Percentiles rank a stretch among this genome's conserved stretches.
Conservation (phyloP, 64 coral and sea anemone species). For the Porites australiensis region DNA sequence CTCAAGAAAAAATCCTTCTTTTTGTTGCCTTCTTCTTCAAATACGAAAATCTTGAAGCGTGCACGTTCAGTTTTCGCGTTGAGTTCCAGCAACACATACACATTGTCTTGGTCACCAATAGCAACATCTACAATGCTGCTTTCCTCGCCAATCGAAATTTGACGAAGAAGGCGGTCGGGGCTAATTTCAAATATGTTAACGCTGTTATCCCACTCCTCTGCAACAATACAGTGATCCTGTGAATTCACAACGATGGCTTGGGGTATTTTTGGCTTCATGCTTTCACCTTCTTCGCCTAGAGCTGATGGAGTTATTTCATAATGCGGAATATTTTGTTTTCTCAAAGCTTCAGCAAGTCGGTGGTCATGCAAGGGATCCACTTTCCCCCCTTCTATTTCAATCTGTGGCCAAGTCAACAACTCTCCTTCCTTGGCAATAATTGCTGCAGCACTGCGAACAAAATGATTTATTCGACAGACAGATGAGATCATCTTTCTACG, state of each 20-base stretch:
- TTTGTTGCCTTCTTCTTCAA: background rate
- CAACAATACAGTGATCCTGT: background rate
- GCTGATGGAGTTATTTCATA: background rate
- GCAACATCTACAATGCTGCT: background rate
- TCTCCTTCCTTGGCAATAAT: background rate
- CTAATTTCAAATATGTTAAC: background rate
- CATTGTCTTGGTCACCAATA: background rate
- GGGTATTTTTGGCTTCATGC: background rate
- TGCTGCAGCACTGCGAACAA: background rate
- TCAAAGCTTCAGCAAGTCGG: background rate
- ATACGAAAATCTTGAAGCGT: background rate
- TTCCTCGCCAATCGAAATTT: background rate
- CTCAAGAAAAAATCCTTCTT: background rate
- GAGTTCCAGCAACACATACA: background rate
- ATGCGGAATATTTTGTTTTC: background rate
- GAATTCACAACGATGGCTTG: background rate
- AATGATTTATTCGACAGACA: slow-evolving; percentile 7
- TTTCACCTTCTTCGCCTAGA: background rate
- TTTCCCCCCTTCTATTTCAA: background rate
- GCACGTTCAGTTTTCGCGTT: background rate
- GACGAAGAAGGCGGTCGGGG: background rate
- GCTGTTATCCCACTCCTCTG: background rate
- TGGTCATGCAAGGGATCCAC: slow-evolving; percentile 1
- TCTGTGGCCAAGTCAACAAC: background rate
- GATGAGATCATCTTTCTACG: background rate